Evolutionary conservation across 1,140 invertebrate species (phyloP).

Genomic region (Cylas formicarius): DNA sequence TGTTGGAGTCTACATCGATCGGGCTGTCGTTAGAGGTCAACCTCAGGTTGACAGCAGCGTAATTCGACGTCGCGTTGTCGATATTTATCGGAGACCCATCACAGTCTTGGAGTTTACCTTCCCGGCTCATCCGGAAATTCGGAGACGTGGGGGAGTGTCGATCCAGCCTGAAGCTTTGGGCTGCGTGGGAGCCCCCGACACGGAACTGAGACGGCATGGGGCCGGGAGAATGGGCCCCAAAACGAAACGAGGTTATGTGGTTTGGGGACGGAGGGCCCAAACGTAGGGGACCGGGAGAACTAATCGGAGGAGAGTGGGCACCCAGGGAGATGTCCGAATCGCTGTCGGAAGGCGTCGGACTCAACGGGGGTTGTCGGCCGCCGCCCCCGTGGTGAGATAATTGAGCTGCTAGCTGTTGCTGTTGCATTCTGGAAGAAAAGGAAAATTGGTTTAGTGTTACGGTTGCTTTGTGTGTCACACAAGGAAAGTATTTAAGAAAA

Average conservation of each 20-base stretch:
- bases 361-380: conserved; percentile 30
- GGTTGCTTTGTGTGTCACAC: too few relatives aligned
- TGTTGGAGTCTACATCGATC: conserved; percentile 35
- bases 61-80: conserved; percentile 34
- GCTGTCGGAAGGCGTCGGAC: conserved; percentile 42
- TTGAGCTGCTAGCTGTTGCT: conserved; percentile 42
- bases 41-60: conserved; percentile 28
- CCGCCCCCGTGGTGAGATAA: conserved; percentile 36
- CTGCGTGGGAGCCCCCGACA: conserved; percentile 33
- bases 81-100: conserved; percentile 36
- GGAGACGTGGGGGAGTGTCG: conserved; percentile 29
- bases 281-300: conserved; percentile 37
- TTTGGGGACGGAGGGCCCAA: conserved; percentile 35
- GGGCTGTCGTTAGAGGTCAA: conserved; percentile 31
- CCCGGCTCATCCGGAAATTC: conserved; percentile 29
- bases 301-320: conserved; percentile 48
- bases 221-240: conserved; percentile 39
- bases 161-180: conserved; percentile 25
- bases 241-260: conserved; percentile 37
- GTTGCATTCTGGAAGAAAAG: conserved; percentile 41
- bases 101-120: conserved; percentile 19
- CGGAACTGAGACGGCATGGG: conserved; percentile 41
- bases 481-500: too few relatives aligned
- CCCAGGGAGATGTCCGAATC: conserved; percentile 50
- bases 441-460: too few relatives aligned